Percentiles rank a stretch among this genome's conserved stretches.
phyloP scores from a whole-genome alignment of 2,888 invertebrate species.

The Lamproptera curius region DNA sequence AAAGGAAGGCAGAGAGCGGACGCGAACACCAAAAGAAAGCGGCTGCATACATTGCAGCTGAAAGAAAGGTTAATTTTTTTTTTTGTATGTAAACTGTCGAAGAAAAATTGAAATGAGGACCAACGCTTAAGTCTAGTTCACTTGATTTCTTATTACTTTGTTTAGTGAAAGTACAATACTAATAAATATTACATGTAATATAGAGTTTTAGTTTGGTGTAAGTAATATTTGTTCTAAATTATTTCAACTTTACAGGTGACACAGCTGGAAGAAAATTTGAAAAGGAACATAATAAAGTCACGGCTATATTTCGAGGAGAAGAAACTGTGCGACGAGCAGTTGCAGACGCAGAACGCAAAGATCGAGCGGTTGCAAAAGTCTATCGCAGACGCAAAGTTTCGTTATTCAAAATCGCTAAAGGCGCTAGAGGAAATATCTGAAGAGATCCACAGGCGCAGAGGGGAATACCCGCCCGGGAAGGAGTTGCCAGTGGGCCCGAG shows the following conservation, averaged over 20 bases:
- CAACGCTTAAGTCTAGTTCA: too few relatives aligned
- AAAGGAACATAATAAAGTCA: constrained; percentile 90
- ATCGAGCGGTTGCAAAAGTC: constrained; percentile 89
- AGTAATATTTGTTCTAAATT: too few relatives aligned
- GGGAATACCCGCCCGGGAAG: constrained; percentile 69
- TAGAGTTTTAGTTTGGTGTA: too few relatives aligned
- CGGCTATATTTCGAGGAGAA: constrained; percentile 95
- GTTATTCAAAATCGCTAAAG: constrained; percentile 89
- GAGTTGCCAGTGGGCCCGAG: constrained; percentile 73
- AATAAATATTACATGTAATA: too few relatives aligned
- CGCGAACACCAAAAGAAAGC: constrained; percentile 91
- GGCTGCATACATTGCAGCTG: constrained; percentile 87
- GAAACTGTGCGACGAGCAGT: constrained; percentile 89
- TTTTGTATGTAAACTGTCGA: too few relatives aligned
- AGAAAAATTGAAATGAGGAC: too few relatives aligned
- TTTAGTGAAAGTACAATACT: too few relatives aligned
- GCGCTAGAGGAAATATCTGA: constrained; percentile 94
- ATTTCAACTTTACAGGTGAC: constrained; percentile 79
- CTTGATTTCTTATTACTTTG: too few relatives aligned
- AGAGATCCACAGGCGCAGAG: constrained; percentile 88
- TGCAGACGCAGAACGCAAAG: constrained; percentile 90
- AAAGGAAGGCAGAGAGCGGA: constrained; percentile 92
- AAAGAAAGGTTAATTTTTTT: constrained; percentile 86
- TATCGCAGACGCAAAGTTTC: constrained; percentile 87
- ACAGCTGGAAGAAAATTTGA: constrained; percentile 88